These are phyloP conservation scores for Incurvaria masculella DNA, from an alignment of 2,888 invertebrate genomes.

Conservation along the genomic window DNA sequence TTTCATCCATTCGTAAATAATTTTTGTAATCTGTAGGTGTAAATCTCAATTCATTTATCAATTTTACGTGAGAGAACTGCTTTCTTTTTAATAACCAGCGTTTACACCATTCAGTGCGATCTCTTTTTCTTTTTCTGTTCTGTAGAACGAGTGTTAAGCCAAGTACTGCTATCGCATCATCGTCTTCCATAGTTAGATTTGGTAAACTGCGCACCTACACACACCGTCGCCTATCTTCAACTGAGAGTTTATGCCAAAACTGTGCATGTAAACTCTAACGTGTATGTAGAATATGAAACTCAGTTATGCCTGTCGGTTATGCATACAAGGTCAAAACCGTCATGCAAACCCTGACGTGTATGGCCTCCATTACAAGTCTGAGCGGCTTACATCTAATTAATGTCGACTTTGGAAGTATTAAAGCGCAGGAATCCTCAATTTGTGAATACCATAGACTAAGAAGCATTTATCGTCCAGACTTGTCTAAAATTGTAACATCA, in stretches of 20 bases:
- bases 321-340: slow-evolving; percentile 1
- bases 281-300: slow-evolving; percentile 1
- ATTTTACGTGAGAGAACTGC: slow-evolving; percentile 13
- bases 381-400: no score
- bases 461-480: no score
- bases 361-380: background rate
- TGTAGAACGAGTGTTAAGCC: slow-evolving; percentile 11
- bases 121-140: slow-evolving; percentile 11
- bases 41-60: slow-evolving; percentile 16
- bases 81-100: slow-evolving; percentile 15
- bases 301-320: slow-evolving; percentile 2
- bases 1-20: slow-evolving; percentile 18
- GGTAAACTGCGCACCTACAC: background rate
- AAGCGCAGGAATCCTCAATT: no score
- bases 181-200: slow-evolving; percentile 10
- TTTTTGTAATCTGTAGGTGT: slow-evolving; percentile 16
- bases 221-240: background rate
- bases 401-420: no score
- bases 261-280: slow-evolving; percentile 1
- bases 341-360: slow-evolving; percentile 3
- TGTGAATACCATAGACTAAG: no score
- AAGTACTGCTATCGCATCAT: slow-evolving; percentile 10
- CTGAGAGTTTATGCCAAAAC: slow-evolving; percentile 1
- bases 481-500: slow-evolving; percentile 3
- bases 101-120: slow-evolving; percentile 14